Conservation (phyloP, 1,140 invertebrate genomes). For the Elymnias hypermnestra region DNA sequence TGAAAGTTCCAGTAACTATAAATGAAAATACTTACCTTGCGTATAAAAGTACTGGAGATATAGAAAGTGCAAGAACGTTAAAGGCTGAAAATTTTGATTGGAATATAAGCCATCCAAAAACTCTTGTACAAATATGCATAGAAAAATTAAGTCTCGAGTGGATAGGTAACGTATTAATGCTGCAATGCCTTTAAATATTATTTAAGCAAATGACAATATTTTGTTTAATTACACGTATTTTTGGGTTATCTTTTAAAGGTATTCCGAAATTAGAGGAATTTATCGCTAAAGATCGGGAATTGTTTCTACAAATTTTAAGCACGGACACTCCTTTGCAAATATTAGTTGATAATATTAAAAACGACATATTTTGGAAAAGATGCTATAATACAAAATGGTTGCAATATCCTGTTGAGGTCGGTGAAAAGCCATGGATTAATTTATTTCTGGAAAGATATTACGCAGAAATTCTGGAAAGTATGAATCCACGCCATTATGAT, state of each 20-base stretch:
- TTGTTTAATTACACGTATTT: too few relatives aligned
- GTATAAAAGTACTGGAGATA: slow-evolving; percentile 40
- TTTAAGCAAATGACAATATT: too few relatives aligned
- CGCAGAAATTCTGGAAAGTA: slow-evolving; percentile 66
- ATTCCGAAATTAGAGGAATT: slow-evolving; percentile 47
- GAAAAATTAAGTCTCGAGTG: slow-evolving; percentile 62
- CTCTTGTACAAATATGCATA: slow-evolving; percentile 53
- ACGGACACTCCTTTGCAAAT: slow-evolving; percentile 62
- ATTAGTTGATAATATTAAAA: slow-evolving; percentile 66
- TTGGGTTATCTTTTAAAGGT: slow-evolving; percentile 42
- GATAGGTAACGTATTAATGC: too few relatives aligned
- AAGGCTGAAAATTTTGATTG: slow-evolving; percentile 62
- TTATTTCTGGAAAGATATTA: slow-evolving; percentile 68
- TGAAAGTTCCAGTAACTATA: slow-evolving; percentile 50
- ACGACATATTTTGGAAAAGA: slow-evolving; percentile 73
- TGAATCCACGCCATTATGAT: slow-evolving; percentile 70
- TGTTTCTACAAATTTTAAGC: slow-evolving; percentile 64
- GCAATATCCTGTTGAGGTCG: slow-evolving; percentile 35
- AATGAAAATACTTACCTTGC: slow-evolving; percentile 48
- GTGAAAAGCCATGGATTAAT: slow-evolving; percentile 66
- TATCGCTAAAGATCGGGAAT: slow-evolving; percentile 61
- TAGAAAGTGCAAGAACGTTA: slow-evolving; percentile 43
- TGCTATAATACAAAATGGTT: slow-evolving; percentile 61
- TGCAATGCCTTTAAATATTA: background rate
- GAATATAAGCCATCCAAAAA: slow-evolving; percentile 53